Base-by-base conservation (phyloP, 2,113 vertebrate species). In the Festucalex cinctus region DNA sequence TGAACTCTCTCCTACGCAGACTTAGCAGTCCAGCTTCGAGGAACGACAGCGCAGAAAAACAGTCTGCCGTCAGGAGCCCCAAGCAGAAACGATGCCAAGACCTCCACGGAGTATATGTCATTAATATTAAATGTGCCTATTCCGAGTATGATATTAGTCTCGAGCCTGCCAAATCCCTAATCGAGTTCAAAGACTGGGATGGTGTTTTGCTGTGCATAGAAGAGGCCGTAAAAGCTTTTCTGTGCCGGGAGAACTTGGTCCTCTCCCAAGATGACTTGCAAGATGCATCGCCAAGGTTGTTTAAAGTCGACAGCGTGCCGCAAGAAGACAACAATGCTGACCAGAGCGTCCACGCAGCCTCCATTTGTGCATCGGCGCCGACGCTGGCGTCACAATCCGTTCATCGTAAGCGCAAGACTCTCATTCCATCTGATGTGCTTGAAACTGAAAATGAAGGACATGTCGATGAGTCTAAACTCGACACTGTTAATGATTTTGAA, bases 171-270 rank as follows among this genome's bases (percentile, higher is more conserved):
- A 98, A 98, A 89, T 96, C 94, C 51, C 84, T 98, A 10, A 94
- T 99, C 46, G 97, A 99, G 81, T 98, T 99, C 83, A 94, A 91
- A 82, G 93, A 95, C 73, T 99, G 97, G 97, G 93, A 95, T 72
- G 81, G 82, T 59, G 71, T 96, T 75, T 74, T 96, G 68, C 61
- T 82, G 63, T 96, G 94, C 46, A 1, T 98, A 60, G 95, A 98
- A 63, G 94, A 95, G 83, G 93, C 93, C 62, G 84, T 98, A 4
- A 95, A 93, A 85, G 68, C n/a, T 16, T 98, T 98, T 80, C 90
- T 98, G 67, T 92, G 90, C 69, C 91, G 71, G 78, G 95, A 98
- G 78, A 93, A 93, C 69, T 83, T 98, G 80, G 92, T 94, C 69
- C 83, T 91, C 0, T 90, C 86, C 59, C 81, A 85, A 68, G 94